A percentile compares a stretch with the other conserved stretches of the same genome.
Evolutionary conservation across 2,797 vertebrate genomes (phyloP).

Genomic region (Apogon talboti): DNA sequence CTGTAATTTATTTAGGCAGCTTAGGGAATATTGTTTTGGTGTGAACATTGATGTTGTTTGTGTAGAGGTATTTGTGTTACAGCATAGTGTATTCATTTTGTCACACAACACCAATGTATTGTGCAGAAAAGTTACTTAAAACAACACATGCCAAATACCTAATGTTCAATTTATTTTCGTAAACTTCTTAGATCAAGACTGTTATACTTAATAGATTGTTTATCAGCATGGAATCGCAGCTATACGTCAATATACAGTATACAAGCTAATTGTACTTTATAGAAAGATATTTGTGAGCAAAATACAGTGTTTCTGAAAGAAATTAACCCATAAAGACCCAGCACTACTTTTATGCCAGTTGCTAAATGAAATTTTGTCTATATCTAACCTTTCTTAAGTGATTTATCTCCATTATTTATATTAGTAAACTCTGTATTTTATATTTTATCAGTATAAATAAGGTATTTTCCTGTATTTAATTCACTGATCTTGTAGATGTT

Average conservation of each 20-base stretch:
- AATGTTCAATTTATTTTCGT: slow-evolving; percentile 54
- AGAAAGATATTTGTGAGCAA: slow-evolving; percentile 5
- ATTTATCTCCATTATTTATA: too few species aligned
- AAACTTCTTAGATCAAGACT: slow-evolving; percentile 28
- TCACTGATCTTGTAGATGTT: too few species aligned
- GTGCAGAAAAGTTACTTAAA: slow-evolving; percentile 25
- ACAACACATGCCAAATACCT: slow-evolving; percentile 47
- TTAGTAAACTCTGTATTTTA: too few species aligned
- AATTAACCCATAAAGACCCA: background rate
- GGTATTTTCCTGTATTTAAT: too few species aligned
- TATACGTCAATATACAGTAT: background rate
- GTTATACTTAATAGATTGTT: slow-evolving; percentile 22
- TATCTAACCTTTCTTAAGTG: too few species aligned
- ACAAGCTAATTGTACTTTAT: slow-evolving; percentile 17
- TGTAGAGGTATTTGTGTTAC: slow-evolving; percentile 11
- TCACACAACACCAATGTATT: slow-evolving; percentile 8
- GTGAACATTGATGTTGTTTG: slow-evolving; percentile 31
- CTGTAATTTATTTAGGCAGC: slow-evolving; percentile 72
- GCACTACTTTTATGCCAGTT: too few species aligned
- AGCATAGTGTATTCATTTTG: background rate
- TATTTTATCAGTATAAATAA: too few species aligned
- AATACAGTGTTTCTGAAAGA: slow-evolving; percentile 12
- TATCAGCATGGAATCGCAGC: slow-evolving; percentile 28
- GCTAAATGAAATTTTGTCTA: too few species aligned
- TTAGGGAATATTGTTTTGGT: slow-evolving; percentile 47